These are phyloP conservation scores for Otolemur garnettii DNA, from an alignment of 2,113 vertebrate species.

Conservation along the genomic window DNA sequence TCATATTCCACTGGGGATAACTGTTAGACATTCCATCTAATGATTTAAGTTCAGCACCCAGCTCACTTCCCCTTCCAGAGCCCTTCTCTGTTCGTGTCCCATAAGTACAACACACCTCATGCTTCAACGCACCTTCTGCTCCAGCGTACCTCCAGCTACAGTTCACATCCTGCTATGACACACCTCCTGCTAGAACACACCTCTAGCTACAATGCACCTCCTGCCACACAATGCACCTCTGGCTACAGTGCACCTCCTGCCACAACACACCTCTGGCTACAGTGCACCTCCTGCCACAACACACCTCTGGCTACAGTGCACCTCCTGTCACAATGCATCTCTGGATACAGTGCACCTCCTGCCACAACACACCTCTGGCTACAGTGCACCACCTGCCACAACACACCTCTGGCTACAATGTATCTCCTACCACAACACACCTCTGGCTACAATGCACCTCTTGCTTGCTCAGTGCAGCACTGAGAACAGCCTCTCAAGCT, in stretches of 20 bases:
- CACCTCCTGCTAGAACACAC: too few relatives aligned
- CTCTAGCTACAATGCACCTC: not conserved
- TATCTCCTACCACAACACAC: not conserved
- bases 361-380: too few relatives aligned
- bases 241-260: too few relatives aligned
- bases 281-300: too few relatives aligned
- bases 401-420: too few relatives aligned
- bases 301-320: too few relatives aligned
- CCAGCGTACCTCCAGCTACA: too few relatives aligned
- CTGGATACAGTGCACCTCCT: too few relatives aligned
- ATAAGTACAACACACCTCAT: not conserved
- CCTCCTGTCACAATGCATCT: not conserved
- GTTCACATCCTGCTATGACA: too few relatives aligned
- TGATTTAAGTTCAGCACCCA: not conserved
- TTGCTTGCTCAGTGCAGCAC: not conserved
- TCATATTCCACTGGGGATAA: not conserved
- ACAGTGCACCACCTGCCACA: too few relatives aligned
- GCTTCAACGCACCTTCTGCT: too few relatives aligned
- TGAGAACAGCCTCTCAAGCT: not conserved
- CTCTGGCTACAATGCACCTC: not conserved
- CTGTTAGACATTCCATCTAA: not conserved
- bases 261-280: too few relatives aligned
- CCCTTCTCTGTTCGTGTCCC: not conserved
- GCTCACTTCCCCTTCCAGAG: rapidly evolving
- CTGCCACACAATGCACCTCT: not conserved